These are phyloP conservation scores for Phacellophora camtschatica DNA, from an alignment of 30 jellyfish, hydroid and myxozoan genomes.

Conservation along the genomic window DNA sequence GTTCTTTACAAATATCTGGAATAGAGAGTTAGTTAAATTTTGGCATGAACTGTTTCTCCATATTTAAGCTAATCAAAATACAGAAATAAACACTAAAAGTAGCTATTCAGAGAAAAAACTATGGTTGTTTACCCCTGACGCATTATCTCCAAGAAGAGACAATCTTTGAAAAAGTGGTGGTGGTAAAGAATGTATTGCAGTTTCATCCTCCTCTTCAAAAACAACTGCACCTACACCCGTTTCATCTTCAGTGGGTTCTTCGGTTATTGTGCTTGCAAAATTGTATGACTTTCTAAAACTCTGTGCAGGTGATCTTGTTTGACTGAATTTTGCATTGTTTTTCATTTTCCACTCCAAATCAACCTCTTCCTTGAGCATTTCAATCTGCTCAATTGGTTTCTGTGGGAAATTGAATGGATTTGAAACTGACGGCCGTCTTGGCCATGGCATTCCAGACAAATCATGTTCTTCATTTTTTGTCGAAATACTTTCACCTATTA, in stretches of 20 bases:
- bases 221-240: too few species aligned
- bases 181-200: neutral
- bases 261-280: conserved; percentile 1
- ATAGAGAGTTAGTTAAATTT: too few species aligned
- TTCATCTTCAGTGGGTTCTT: conserved; percentile 24
- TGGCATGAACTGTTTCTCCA: neutral
- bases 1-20: too few species aligned
- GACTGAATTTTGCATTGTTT: neutral
- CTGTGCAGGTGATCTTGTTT: neutral
- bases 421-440: conserved; percentile 34
- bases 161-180: conserved; percentile 62
- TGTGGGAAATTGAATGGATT: conserved; percentile 80
- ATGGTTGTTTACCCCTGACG: conserved; percentile 56
- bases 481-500: neutral
- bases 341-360: conserved; percentile 49
- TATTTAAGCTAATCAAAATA: too few species aligned
- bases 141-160: conserved; percentile 68
- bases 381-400: conserved; percentile 84
- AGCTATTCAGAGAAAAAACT: neutral
- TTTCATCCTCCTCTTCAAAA: conserved; percentile 31
- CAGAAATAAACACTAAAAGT: neutral
- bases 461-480: neutral
- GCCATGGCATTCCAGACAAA: neutral
- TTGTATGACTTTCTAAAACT: too few species aligned
- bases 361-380: conserved; percentile 78